A percentile compares a stretch with the other conserved stretches of the same genome.
Conservation (phyloP, 2,888 invertebrate species). For the Drosophila anomalata region DNA sequence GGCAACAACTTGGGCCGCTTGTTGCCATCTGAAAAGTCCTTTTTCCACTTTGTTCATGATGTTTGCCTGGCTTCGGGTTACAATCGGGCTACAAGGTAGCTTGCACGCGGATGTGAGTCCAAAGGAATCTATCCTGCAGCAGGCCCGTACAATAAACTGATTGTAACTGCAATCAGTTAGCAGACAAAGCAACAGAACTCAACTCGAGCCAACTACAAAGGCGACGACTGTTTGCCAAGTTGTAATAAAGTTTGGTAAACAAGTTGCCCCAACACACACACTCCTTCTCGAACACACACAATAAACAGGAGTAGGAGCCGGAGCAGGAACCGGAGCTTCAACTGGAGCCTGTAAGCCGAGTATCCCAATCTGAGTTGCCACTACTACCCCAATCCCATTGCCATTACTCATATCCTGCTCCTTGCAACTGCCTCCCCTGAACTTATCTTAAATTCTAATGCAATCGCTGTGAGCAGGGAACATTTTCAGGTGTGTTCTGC, state of each 20-base stretch:
- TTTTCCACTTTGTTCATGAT: constrained; percentile 24
- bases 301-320: constrained; percentile 9
- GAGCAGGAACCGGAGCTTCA: neutral
- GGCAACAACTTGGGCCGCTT: constrained; percentile 14
- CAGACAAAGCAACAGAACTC: constrained; percentile 43
- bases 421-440: constrained; percentile 15
- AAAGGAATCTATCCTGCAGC: constrained; percentile 29
- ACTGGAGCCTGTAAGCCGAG: constrained; percentile 28
- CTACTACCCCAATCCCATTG: constrained; percentile 30
- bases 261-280: constrained; percentile 45
- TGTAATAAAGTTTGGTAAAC: constrained; percentile 78
- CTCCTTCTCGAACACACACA: constrained; percentile 13
- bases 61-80: constrained; percentile 23
- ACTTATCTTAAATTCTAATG: constrained; percentile 78
- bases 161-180: constrained; percentile 69
- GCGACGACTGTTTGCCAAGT: constrained; percentile 77
- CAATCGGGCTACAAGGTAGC: constrained; percentile 38
- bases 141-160: constrained; percentile 64
- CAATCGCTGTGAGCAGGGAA: constrained; percentile 45
- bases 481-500: constrained; percentile 36
- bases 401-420: constrained; percentile 33
- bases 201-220: constrained; percentile 60
- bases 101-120: constrained; percentile 8
- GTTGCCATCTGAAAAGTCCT: constrained; percentile 26
- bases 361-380: constrained; percentile 30